phyloP scores from a whole-genome alignment of 92 coral and sea anemone species.

The Plumapathes pennacea region DNA sequence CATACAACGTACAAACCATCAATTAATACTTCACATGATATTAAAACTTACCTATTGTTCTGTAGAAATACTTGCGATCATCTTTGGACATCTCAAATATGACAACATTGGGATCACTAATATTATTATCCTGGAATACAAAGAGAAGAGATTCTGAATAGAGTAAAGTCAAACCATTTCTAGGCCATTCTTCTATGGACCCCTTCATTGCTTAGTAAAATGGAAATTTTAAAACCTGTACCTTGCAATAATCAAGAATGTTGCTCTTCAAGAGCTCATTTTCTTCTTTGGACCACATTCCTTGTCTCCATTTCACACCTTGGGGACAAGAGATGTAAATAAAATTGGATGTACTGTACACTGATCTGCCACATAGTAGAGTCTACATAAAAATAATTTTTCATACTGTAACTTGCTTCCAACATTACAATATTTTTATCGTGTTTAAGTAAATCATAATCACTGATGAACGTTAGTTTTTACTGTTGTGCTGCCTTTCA shows the following conservation, averaged over 20 bases:
- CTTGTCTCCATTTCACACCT: constrained; percentile 99
- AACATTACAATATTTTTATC: too few relatives aligned
- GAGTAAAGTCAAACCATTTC: not conserved
- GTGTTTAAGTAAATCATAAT: not conserved
- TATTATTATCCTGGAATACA: constrained; percentile 63
- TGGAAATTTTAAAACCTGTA: not conserved
- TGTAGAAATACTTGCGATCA: constrained; percentile 92
- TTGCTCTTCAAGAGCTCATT: constrained; percentile 74
- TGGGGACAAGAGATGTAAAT: too few relatives aligned
- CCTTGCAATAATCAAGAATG: constrained; percentile 89
- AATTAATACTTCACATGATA: not conserved
- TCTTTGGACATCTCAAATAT: constrained; percentile 96
- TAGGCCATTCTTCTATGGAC: not conserved
- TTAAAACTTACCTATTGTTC: constrained; percentile 80
- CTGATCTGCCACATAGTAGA: too few relatives aligned
- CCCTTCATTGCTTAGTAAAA: not conserved
- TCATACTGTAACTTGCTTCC: too few relatives aligned
- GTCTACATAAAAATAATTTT: too few relatives aligned
- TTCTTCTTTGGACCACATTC: constrained; percentile 99
- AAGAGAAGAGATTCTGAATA: not conserved
- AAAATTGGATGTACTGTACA: too few relatives aligned
- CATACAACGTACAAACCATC: not conserved
- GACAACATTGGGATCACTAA: constrained; percentile 84
- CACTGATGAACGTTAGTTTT: not conserved
- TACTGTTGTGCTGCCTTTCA: too few relatives aligned